phyloP scores from a whole-genome alignment of 2,888 invertebrate species.

The Frankliniella intonsa region DNA sequence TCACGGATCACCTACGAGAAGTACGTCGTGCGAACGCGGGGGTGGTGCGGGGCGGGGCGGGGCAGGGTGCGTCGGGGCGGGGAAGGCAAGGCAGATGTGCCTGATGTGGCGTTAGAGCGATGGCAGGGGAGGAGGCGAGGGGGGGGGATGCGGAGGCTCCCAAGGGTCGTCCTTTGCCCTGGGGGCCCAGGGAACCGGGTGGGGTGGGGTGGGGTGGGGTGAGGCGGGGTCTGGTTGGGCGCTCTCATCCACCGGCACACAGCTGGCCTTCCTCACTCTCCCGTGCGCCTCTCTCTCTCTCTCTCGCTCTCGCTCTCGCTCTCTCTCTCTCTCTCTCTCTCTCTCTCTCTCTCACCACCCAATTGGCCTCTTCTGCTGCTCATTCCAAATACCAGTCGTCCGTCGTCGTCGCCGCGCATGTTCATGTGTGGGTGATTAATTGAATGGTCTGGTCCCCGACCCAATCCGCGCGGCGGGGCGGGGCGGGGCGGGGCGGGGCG shows the following conservation, averaged over 20 bases:
- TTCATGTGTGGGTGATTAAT: not conserved
- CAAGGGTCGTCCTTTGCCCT: not conserved
- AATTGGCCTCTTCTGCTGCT: slow-evolving; percentile 18
- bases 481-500: not conserved
- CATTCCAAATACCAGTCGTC: not conserved
- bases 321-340: not conserved
- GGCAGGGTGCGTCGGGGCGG: not conserved
- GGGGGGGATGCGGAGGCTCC: not conserved
- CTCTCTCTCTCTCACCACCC: not conserved
- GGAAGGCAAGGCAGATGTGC: not conserved
- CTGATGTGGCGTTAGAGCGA: not conserved
- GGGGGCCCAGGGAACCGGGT: not conserved
- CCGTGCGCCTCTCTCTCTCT: slow-evolving; percentile 2
- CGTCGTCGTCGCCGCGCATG: not conserved
- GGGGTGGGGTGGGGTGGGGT: not conserved
- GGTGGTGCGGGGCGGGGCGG: slow-evolving; percentile 8
- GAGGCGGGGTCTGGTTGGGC: not conserved
- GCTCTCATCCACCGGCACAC: not conserved
- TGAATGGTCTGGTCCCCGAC: not conserved
- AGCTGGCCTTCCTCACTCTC: not conserved
- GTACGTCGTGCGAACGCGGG: not conserved
- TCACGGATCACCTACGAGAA: not conserved
- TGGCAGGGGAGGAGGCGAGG: not conserved
- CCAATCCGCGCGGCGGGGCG: not conserved
- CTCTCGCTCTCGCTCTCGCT: not conserved